phyloP scores from a whole-genome alignment of 1,140 invertebrate genomes.

The Cydia strobilella region DNA sequence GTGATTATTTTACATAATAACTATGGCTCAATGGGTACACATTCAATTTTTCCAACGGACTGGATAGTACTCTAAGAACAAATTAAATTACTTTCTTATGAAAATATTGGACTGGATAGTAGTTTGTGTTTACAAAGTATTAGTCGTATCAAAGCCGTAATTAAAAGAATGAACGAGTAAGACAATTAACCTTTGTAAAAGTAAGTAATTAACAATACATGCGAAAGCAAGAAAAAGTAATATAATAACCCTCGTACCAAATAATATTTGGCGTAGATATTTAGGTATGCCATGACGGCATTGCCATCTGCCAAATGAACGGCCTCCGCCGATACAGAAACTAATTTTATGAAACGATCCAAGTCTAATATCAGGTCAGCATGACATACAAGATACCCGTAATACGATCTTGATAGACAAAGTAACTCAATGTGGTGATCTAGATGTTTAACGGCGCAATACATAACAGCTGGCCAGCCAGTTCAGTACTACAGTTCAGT shows the following conservation, averaged over 20 bases:
- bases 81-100: no score
- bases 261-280: constrained; percentile 4
- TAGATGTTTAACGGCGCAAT: constrained; percentile 16
- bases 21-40: constrained; percentile 6
- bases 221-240: not conserved
- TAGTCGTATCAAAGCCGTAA: no score
- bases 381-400: not conserved
- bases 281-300: no score
- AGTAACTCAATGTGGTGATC: constrained; percentile 8
- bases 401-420: not conserved
- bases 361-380: not conserved
- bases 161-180: no score
- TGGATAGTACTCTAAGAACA: no score
- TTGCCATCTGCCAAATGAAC: constrained; percentile 2
- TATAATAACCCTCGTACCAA: not conserved
- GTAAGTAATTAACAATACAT: not conserved
- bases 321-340: not conserved
- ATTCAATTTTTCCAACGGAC: not conserved
- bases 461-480: not conserved
- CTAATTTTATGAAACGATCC: not conserved
- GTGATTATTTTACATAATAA: constrained; percentile 15
- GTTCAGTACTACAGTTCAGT: constrained; percentile 17
- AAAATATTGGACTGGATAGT: not conserved
- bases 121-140: no score
- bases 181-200: not conserved